A percentile compares a stretch with the other conserved stretches of the same genome.
phyloP scores from a whole-genome alignment of 2,797 vertebrate species.

The Carcharodon carcharias region DNA sequence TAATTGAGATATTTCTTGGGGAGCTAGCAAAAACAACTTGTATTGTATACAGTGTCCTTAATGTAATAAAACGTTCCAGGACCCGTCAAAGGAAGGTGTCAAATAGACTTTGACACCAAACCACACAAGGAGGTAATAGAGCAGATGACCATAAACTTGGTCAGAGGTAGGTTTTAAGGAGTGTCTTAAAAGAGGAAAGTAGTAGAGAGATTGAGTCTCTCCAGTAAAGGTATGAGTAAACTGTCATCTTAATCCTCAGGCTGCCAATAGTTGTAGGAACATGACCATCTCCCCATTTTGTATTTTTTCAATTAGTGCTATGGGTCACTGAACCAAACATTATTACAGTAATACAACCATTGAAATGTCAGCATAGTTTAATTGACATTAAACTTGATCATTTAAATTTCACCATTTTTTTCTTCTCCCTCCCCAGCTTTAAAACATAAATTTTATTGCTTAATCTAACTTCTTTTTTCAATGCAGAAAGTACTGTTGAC shows the following conservation, averaged over 20 bases:
- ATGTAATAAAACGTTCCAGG: not conserved
- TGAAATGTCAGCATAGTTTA: not conserved
- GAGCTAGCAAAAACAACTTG: not conserved
- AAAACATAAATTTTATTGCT: not conserved
- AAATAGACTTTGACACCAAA: not conserved
- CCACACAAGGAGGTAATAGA: not conserved
- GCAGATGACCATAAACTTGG: not conserved
- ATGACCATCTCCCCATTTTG: not conserved
- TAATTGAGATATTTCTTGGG: not conserved
- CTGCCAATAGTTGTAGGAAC: not conserved
- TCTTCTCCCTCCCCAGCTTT: not conserved
- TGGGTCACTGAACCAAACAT: not conserved
- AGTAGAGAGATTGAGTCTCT: not conserved
- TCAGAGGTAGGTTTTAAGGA: not conserved
- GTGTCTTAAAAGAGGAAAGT: not conserved
- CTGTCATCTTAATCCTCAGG: not conserved
- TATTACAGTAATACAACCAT: not conserved
- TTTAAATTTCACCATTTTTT: not conserved
- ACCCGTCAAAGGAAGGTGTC: not conserved
- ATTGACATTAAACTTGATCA: not conserved
- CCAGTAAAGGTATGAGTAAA: not conserved
- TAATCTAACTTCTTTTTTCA: not conserved
- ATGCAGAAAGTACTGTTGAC: not conserved
- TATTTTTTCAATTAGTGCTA: not conserved
- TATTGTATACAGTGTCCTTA: not conserved